Evolutionary conservation across 1,140 invertebrate species (phyloP).

Genomic region (Chlorops oryzae): DNA sequence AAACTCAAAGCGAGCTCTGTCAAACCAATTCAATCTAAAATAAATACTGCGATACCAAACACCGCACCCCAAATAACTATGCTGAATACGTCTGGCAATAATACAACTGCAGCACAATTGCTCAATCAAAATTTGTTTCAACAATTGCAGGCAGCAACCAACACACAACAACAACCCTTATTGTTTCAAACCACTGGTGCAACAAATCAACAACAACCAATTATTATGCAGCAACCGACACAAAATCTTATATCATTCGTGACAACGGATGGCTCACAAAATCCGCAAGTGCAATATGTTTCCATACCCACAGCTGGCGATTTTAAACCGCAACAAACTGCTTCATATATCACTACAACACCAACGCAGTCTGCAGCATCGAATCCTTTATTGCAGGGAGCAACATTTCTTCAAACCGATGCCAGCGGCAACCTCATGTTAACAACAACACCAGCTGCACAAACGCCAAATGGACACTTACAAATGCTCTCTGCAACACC

Average conservation of each 20-base stretch:
- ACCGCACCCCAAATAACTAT: slow-evolving; percentile 20
- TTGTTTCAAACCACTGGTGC: slow-evolving; percentile 28
- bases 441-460: slow-evolving; percentile 34
- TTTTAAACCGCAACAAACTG: slow-evolving; percentile 34
- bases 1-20: slow-evolving; percentile 30
- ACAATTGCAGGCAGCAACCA: slow-evolving; percentile 14
- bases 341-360: slow-evolving; percentile 33
- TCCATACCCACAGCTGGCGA: slow-evolving; percentile 35
- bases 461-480: slow-evolving; percentile 25
- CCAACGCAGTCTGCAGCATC: slow-evolving; percentile 9
- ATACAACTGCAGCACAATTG: slow-evolving; percentile 20
- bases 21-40: slow-evolving; percentile 40
- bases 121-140: slow-evolving; percentile 40
- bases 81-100: slow-evolving; percentile 7
- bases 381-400: slow-evolving; percentile 21
- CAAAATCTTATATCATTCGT: slow-evolving; percentile 45
- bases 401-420: slow-evolving; percentile 40
- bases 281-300: slow-evolving; percentile 38
- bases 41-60: slow-evolving; percentile 25
- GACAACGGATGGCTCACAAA: slow-evolving; percentile 33
- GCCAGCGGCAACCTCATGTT: slow-evolving; percentile 40
- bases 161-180: slow-evolving; percentile 25
- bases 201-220: slow-evolving; percentile 19
- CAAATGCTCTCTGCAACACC: slow-evolving; percentile 29
- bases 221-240: slow-evolving; percentile 31